phyloP scores from a whole-genome alignment of 1,140 invertebrate species.

The Danaus plexippus region DNA sequence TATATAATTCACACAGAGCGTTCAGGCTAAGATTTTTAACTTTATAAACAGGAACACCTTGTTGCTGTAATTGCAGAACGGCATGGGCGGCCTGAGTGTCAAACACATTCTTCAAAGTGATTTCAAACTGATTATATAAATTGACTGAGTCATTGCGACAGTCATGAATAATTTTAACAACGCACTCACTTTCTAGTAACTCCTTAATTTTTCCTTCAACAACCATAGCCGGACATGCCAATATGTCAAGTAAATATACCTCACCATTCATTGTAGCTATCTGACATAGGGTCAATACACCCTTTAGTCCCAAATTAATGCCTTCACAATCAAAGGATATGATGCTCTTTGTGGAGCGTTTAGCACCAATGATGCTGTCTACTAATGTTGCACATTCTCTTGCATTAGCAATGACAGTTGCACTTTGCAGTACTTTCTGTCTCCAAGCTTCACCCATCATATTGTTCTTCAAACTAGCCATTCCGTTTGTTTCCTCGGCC shows the following conservation, averaged over 20 bases:
- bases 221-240: slow-evolving; percentile 87
- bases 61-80: slow-evolving; percentile 91
- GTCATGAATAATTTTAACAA: slow-evolving; percentile 96
- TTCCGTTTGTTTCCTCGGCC: slow-evolving; percentile 50
- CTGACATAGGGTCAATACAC: slow-evolving; percentile 88
- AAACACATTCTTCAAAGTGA: slow-evolving; percentile 90
- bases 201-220: slow-evolving; percentile 83
- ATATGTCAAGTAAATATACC: slow-evolving; percentile 91
- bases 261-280: slow-evolving; percentile 85
- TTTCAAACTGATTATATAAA: slow-evolving; percentile 89
- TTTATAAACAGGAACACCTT: slow-evolving; percentile 92
- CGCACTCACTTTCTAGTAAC: slow-evolving; percentile 84
- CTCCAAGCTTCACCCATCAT: slow-evolving; percentile 83
- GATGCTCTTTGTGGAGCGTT: slow-evolving; percentile 69
- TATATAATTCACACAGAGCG: slow-evolving; percentile 89
- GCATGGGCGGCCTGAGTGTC: slow-evolving; percentile 97
- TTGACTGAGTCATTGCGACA: slow-evolving; percentile 94
- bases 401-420: slow-evolving; percentile 82
- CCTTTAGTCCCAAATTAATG: slow-evolving; percentile 89
- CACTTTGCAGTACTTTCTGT: slow-evolving; percentile 84
- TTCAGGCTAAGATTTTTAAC: slow-evolving; percentile 93
- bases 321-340: slow-evolving; percentile 93
- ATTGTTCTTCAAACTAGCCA: slow-evolving; percentile 60
- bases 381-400: slow-evolving; percentile 84
- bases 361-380: slow-evolving; percentile 81